Conservation (phyloP, 2,797 vertebrate species). For the Zenarchopterus dispar region DNA sequence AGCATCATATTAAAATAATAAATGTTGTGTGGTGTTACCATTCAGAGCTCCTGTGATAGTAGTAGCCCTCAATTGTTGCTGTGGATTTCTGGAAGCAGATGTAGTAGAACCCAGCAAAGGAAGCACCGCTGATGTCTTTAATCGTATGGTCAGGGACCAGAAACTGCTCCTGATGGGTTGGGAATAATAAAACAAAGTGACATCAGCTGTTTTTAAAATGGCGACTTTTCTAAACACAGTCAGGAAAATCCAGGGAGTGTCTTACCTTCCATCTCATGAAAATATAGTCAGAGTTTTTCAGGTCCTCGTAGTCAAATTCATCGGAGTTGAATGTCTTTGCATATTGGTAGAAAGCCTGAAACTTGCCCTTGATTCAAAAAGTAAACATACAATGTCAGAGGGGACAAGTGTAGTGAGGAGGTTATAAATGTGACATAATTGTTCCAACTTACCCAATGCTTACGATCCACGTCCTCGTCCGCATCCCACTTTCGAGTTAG, state of each 20-base stretch:
- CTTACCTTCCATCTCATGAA: constrained; percentile 99
- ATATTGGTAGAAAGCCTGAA: constrained; percentile 98
- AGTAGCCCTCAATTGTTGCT: constrained; percentile 97
- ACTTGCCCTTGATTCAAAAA: constrained; percentile 87
- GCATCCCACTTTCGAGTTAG: constrained; percentile 98
- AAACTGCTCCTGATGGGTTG: constrained; percentile 90
- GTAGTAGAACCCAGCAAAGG: constrained; percentile 99
- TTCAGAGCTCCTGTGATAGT: constrained; percentile 96
- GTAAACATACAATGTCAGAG: not conserved
- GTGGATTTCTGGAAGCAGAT: constrained; percentile 99
- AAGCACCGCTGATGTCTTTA: constrained; percentile 98
- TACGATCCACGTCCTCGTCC: constrained; percentile 96
- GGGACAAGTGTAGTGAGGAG: not conserved
- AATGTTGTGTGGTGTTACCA: constrained; percentile 81
- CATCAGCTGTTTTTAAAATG: constrained; percentile 1
- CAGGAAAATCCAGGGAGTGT: not conserved
- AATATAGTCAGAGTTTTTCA: constrained; percentile 95
- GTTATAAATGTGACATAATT: no score
- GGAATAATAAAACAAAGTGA: not conserved
- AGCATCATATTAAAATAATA: not conserved
- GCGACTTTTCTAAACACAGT: not conserved
- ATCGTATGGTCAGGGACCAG: constrained; percentile 98
- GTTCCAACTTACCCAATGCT: constrained; percentile 90
- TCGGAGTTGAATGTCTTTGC: constrained; percentile 98
- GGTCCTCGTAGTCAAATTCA: constrained; percentile 96